Percentiles rank a stretch among this genome's conserved stretches.
Evolutionary conservation across 2,113 vertebrate genomes (phyloP).

Genomic region (Lipophrys pholis): DNA sequence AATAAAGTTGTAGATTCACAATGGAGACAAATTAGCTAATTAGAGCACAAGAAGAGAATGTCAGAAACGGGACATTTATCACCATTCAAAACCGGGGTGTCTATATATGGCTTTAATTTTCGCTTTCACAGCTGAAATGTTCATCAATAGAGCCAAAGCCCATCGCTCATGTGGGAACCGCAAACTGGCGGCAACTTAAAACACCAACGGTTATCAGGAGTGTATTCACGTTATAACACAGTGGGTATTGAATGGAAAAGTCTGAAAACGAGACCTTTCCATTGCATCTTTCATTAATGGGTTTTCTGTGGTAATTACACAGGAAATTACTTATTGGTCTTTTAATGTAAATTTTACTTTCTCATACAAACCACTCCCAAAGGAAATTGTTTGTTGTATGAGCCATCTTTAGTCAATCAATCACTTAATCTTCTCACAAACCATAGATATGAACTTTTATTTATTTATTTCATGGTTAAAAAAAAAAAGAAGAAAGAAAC

Average conservation of each 20-base stretch:
- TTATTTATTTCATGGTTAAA: too few relatives aligned
- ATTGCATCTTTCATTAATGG: background rate
- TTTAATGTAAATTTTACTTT: too few relatives aligned
- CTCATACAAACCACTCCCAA: too few relatives aligned
- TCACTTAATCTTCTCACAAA: too few relatives aligned
- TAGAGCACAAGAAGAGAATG: constrained; percentile 14
- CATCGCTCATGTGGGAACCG: background rate
- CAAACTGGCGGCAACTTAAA: constrained; percentile 1
- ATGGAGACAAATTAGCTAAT: constrained; percentile 41
- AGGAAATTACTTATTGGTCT: too few relatives aligned
- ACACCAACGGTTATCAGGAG: background rate
- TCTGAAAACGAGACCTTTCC: background rate
- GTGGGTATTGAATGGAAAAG: background rate
- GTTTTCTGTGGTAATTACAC: background rate
- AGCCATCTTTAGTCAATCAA: too few relatives aligned
- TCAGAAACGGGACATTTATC: constrained; percentile 20
- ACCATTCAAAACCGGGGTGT: background rate
- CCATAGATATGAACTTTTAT: too few relatives aligned
- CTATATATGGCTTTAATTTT: constrained; percentile 4
- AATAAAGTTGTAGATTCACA: constrained; percentile 36
- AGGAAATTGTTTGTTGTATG: too few relatives aligned
- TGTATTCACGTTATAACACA: background rate
- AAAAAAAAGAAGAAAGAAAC: too few relatives aligned
- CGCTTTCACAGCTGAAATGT: background rate
- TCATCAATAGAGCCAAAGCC: constrained; percentile 16